Evolutionary conservation across 1,140 invertebrate genomes (phyloP), one percentile per base, ranked within the genome.

Genomic region (Heterodera carotae): DNA sequence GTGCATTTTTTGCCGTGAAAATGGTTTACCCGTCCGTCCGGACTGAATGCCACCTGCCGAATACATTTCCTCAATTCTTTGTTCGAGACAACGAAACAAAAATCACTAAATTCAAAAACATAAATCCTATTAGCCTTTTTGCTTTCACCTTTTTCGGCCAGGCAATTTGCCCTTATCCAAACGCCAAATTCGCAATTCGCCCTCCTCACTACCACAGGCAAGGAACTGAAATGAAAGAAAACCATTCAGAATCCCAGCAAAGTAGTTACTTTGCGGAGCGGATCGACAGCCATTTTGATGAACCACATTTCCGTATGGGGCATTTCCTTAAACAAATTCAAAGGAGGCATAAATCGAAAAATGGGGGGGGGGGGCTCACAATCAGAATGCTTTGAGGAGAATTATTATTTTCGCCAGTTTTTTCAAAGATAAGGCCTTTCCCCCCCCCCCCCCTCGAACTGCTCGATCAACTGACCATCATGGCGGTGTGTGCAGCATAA

Each of bases 161-260:
- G 77, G 77, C 22, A 78, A 27, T 68, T 72, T 79, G 12, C 27
- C 76, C 33, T 31, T 6, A 43, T 81, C 39, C 43, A 79, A 68
- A n/a, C 78, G 66, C 78, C 78, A 79, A 31, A 79, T 79, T 22
- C 79, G 80, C 36, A 79, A 62, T 62, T 79, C 78, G 25, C 78
- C 78, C 18, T 48, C 29, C 67, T 79, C 56, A 76, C 69, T 79
- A 10, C 78, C 78, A 34, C 78, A 79, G 29, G 56, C 76, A 29
- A 79, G 43, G 43, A 73, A 79, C 77, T 79, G 48, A 31, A 80
- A 29, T 25, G 53, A 48, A 77, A 60, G 27, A 72, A 7, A 36
- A 76, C n/a, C n/a, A n/a, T n/a, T n/a, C n/a, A n/a, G n/a, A n/a
- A n/a, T n/a, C n/a, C n/a, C n/a, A n/a, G n/a, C n/a, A n/a, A n/a